phyloP scores from a whole-genome alignment of 2,888 invertebrate genomes.

The Drosophila ezoana region DNA sequence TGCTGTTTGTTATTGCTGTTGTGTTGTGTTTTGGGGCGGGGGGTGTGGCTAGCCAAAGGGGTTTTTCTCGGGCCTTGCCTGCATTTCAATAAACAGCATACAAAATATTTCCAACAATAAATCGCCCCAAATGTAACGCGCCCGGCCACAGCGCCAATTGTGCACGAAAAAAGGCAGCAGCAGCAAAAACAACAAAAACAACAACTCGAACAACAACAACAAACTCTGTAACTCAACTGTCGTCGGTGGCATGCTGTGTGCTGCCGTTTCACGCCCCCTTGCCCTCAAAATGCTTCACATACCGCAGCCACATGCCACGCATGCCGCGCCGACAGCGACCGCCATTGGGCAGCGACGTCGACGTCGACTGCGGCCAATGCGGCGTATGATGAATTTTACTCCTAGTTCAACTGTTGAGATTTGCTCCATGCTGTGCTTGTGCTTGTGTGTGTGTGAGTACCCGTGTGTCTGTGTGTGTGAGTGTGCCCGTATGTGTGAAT shows the following conservation, averaged over 20 bases:
- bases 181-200: background rate
- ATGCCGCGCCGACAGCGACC: slow-evolving; percentile 51
- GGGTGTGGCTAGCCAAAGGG: slow-evolving; percentile 30
- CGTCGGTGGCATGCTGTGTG: slow-evolving; percentile 44
- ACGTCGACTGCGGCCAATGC: slow-evolving; percentile 67
- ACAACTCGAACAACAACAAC: slow-evolving; percentile 9
- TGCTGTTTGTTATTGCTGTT: slow-evolving; percentile 36
- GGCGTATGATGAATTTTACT: slow-evolving; percentile 73
- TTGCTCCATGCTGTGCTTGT: slow-evolving; percentile 25
- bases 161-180: slow-evolving; percentile 37
- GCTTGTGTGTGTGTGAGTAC: background rate
- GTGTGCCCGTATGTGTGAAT: slow-evolving; percentile 3
- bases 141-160: slow-evolving; percentile 51
- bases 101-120: slow-evolving; percentile 66
- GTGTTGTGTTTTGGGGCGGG: slow-evolving; percentile 16
- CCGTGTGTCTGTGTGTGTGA: background rate
- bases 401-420: slow-evolving; percentile 36
- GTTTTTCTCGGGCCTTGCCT: slow-evolving; percentile 39
- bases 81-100: slow-evolving; percentile 73
- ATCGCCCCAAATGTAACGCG: slow-evolving; percentile 57
- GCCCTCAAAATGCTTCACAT: slow-evolving; percentile 49
- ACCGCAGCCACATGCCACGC: slow-evolving; percentile 55
- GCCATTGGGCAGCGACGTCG: slow-evolving; percentile 29
- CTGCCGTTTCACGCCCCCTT: slow-evolving; percentile 11
- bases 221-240: slow-evolving; percentile 38